phyloP scores from a whole-genome alignment of 2,888 invertebrate genomes.

The Xestia ashworthii region DNA sequence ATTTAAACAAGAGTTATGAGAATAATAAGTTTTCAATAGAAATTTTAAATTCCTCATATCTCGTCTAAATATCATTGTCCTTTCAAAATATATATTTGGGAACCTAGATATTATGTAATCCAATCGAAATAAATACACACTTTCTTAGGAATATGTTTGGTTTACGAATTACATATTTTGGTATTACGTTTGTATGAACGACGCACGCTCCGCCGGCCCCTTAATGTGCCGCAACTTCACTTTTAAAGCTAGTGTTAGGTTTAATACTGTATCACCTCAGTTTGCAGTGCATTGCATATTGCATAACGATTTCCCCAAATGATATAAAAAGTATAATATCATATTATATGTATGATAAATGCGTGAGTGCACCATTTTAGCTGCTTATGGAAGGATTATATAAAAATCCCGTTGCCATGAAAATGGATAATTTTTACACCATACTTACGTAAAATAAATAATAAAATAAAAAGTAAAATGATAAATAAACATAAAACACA shows the following conservation, averaged over 20 bases:
- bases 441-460: constrained; percentile 29
- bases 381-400: constrained; percentile 18
- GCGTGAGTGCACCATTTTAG: constrained; percentile 25
- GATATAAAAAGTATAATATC: background rate
- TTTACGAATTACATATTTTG: no score
- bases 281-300: background rate
- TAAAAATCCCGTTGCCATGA: constrained; percentile 20
- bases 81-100: no score
- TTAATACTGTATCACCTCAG: background rate
- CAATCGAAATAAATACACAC: no score
- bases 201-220: no score
- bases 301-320: background rate
- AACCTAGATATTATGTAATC: no score
- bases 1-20: no score
- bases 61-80: no score
- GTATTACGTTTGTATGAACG: no score
- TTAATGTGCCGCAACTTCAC: background rate
- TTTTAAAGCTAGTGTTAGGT: constrained; percentile 9
- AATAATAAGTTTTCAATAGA: no score
- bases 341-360: background rate
- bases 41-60: no score
- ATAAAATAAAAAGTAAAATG: constrained; percentile 52
- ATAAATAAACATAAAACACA: constrained; percentile 76
- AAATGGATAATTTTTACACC: constrained; percentile 25
- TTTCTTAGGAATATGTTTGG: no score